Conservation (phyloP, 2,797 vertebrate genomes). For the Chelon labrosus region DNA sequence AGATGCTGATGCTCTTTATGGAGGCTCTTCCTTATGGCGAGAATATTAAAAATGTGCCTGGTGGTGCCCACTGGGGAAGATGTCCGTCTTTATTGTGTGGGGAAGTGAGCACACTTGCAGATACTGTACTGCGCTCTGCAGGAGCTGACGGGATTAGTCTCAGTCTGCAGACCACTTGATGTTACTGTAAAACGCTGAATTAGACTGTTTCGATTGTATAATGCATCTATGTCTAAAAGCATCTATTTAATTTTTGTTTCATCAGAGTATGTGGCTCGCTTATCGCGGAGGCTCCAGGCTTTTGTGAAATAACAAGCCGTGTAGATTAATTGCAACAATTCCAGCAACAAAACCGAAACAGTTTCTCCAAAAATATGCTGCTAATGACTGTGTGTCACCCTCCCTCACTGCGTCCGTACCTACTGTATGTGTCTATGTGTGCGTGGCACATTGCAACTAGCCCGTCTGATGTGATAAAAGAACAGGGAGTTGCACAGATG, state of each 20-base stretch:
- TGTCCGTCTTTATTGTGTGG: slow-evolving; percentile 73
- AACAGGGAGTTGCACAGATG: slow-evolving; percentile 75
- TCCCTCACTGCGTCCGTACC: slow-evolving; percentile 30
- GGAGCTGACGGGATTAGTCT: slow-evolving; percentile 63
- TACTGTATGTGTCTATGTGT: slow-evolving; percentile 32
- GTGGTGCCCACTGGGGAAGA: slow-evolving; percentile 61
- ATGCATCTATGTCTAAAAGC: slow-evolving; percentile 48
- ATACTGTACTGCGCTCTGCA: slow-evolving; percentile 55
- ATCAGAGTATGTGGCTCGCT: slow-evolving; percentile 29
- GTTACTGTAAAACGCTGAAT: slow-evolving; percentile 63
- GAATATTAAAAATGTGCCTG: slow-evolving; percentile 75
- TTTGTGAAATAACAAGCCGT: slow-evolving; percentile 66
- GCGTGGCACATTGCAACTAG: slow-evolving; percentile 59
- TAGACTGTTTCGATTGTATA: slow-evolving; percentile 56
- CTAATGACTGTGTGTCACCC: slow-evolving; percentile 67
- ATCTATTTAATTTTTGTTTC: slow-evolving; percentile 58
- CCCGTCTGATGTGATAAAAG: slow-evolving; percentile 72
- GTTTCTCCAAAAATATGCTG: slow-evolving; percentile 61
- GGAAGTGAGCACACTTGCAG: slow-evolving; percentile 59
- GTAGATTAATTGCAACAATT: slow-evolving; percentile 70
- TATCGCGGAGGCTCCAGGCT: slow-evolving; percentile 49
- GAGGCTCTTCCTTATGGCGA: slow-evolving; percentile 59
- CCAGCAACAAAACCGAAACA: slow-evolving; percentile 48
- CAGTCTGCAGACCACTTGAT: slow-evolving; percentile 51
- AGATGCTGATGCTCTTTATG: slow-evolving; percentile 66